phyloP scores from a whole-genome alignment of 2,113 vertebrate genomes.

The Pelmatolapia mariae region DNA sequence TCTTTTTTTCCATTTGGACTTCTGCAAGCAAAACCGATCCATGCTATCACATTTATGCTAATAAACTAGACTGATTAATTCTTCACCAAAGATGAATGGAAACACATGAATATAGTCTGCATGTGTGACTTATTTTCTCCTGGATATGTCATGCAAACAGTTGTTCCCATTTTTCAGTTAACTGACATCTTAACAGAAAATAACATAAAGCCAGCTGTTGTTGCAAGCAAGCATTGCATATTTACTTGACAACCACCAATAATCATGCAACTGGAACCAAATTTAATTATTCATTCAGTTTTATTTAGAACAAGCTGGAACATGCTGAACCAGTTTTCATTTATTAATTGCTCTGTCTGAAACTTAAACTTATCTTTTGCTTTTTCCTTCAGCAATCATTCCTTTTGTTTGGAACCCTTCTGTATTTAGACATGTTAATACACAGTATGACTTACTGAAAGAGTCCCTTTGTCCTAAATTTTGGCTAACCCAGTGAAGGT shows the following conservation, averaged over 20 bases:
- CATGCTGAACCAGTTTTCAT: neutral
- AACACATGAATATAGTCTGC: neutral
- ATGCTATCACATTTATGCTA: neutral
- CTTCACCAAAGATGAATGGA: neutral
- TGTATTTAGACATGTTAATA: neutral
- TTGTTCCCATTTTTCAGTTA: neutral
- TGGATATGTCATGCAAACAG: neutral
- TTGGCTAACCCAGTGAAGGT: neutral
- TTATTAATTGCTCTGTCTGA: neutral
- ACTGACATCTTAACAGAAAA: neutral
- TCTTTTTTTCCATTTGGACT: neutral
- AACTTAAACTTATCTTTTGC: neutral
- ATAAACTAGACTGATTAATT: neutral
- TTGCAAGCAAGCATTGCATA: neutral
- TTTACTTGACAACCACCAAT: neutral
- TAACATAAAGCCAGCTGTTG: neutral
- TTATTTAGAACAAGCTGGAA: conserved; percentile 1
- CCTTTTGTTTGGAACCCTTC: neutral
- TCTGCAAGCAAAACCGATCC: neutral
- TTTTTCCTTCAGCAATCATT: neutral
- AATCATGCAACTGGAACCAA: neutral
- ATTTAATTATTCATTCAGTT: conserved; percentile 20
- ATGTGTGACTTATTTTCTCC: neutral
- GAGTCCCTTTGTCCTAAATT: neutral
- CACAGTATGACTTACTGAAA: neutral